Evolutionary conservation across 1,140 invertebrate species (phyloP).

Genomic region (Conus ventricosus): DNA sequence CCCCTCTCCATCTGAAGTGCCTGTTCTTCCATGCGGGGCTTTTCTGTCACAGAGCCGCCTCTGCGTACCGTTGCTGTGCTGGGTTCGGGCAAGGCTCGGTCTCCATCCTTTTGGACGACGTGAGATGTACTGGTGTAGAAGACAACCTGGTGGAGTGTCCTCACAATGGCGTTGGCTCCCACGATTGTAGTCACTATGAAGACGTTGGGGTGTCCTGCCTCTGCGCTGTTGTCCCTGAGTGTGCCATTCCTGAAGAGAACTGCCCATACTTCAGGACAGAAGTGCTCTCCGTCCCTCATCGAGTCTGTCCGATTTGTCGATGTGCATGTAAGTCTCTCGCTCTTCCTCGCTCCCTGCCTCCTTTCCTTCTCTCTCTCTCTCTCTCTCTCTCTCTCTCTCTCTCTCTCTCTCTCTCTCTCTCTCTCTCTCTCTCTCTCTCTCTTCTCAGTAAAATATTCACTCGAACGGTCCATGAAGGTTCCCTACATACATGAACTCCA

Average conservation of each 20-base stretch:
- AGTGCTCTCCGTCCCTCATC: neutral
- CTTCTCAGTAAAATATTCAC: too few relatives aligned
- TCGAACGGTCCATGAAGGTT: too few relatives aligned
- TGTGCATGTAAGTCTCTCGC: neutral
- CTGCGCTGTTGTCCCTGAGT: neutral
- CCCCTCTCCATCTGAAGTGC: too few relatives aligned
- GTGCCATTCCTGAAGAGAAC: neutral
- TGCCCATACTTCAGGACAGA: neutral
- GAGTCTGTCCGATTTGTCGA: neutral
- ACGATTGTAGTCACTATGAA: conserved; percentile 84
- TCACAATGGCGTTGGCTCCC: conserved; percentile 84
- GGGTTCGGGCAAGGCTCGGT: conserved; percentile 72
- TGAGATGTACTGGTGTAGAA: conserved; percentile 84
- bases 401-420: too few relatives aligned
- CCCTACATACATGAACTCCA: too few relatives aligned
- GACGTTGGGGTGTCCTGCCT: conserved; percentile 73
- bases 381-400: too few relatives aligned
- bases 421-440: too few relatives aligned
- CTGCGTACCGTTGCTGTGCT: conserved; percentile 29
- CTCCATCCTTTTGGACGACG: conserved; percentile 82
- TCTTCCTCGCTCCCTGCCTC: too few relatives aligned
- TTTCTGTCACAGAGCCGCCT: neutral
- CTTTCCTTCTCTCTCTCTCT: too few relatives aligned
- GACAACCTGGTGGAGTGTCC: conserved; percentile 81
- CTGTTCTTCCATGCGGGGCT: too few relatives aligned